A percentile compares a stretch with the other conserved stretches of the same genome.
Evolutionary conservation across 2,888 invertebrate species (phyloP).

Genomic region (Macrosiphum euphorbiae): DNA sequence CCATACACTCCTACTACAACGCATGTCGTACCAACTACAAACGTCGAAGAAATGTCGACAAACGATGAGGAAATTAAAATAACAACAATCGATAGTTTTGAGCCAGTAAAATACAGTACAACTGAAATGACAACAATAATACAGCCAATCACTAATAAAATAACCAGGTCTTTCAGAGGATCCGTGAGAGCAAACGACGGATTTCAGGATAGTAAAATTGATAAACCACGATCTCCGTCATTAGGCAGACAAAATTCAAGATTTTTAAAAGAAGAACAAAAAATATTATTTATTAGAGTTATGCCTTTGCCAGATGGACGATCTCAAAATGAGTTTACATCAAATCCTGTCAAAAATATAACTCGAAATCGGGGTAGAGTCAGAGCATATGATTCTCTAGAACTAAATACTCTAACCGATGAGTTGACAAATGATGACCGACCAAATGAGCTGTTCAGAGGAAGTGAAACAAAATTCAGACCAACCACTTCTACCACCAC

Average conservation of each 20-base stretch:
- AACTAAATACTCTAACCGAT: slow-evolving; percentile 30
- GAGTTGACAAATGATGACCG: slow-evolving; percentile 17
- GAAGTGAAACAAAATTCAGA: slow-evolving; percentile 57
- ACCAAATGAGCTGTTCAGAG: slow-evolving; percentile 46
- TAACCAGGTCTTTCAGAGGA: slow-evolving; percentile 18
- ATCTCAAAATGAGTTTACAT: slow-evolving; percentile 66
- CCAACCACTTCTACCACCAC: slow-evolving; percentile 14
- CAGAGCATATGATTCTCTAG: slow-evolving; percentile 59
- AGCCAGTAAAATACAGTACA: not conserved
- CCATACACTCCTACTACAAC: not conserved
- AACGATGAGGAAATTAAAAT: not conserved
- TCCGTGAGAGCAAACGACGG: slow-evolving; percentile 10
- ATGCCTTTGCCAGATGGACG: slow-evolving; percentile 35
- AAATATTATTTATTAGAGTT: slow-evolving; percentile 42
- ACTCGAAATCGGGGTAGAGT: slow-evolving; percentile 58
- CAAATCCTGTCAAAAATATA: slow-evolving; percentile 48
- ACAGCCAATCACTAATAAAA: not conserved
- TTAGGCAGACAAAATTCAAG: slow-evolving; percentile 46
- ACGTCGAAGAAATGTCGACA: not conserved
- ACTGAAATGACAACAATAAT: slow-evolving; percentile 30
- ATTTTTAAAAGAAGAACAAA: slow-evolving; percentile 59
- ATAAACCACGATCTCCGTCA: not conserved
- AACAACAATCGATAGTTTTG: slow-evolving; percentile 41
- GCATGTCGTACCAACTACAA: not conserved
- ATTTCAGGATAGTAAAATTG: not conserved